Evolutionary conservation across 1,140 invertebrate species (phyloP).

Genomic region (Tachypleus tridentatus): DNA sequence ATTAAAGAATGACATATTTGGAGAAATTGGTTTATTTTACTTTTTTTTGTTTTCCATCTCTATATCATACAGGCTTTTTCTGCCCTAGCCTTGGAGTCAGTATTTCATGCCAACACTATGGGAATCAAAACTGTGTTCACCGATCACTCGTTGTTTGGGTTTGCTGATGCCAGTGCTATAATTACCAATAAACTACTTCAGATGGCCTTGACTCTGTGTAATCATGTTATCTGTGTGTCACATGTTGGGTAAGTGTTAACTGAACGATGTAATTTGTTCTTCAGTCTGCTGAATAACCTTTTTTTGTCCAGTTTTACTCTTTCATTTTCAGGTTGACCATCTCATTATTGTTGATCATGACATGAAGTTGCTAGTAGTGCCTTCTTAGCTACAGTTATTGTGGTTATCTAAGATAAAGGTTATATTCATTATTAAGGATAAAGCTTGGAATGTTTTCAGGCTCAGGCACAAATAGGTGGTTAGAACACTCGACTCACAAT

Average conservation of each 20-base stretch:
- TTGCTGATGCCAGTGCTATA: constrained; percentile 94
- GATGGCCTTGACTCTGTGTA: constrained; percentile 76
- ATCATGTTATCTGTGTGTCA: constrained; percentile 97
- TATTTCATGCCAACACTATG: constrained; percentile 81
- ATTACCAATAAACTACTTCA: constrained; percentile 93
- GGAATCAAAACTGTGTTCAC: constrained; percentile 93
- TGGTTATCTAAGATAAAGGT: too few relatives aligned
- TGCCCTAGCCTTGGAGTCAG: constrained; percentile 88
- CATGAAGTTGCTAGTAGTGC: too few relatives aligned
- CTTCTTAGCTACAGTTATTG: too few relatives aligned
- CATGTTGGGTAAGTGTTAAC: constrained; percentile 56
- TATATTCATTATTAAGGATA: too few relatives aligned
- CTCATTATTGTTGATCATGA: background rate
- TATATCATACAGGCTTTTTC: constrained; percentile 62
- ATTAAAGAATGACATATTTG: too few relatives aligned
- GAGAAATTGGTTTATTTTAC: too few relatives aligned
- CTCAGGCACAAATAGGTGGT: too few relatives aligned
- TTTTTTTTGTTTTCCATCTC: too few relatives aligned
- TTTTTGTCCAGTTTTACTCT: background rate
- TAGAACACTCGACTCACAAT: too few relatives aligned
- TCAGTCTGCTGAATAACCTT: background rate
- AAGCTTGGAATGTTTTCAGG: too few relatives aligned
- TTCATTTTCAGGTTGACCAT: background rate
- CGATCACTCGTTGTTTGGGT: constrained; percentile 98
- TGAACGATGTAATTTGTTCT: constrained; percentile 1